Base-by-base conservation (phyloP, 2,797 vertebrate species). In the Dryobates pubescens region DNA sequence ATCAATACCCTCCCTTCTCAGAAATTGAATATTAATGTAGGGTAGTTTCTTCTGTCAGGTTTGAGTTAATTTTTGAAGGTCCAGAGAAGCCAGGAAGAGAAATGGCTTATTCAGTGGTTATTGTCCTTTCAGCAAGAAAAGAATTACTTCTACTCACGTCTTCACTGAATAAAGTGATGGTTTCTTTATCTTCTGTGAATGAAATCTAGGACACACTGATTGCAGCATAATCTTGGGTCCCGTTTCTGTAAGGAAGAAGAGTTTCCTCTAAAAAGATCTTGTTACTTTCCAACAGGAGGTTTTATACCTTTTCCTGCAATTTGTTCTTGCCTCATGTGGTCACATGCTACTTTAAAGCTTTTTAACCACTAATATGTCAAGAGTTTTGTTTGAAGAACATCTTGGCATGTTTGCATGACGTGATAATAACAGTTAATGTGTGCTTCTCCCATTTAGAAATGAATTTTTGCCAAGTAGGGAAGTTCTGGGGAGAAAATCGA, bases 301-400 rank as follows among this genome's bases (percentile, higher is more conserved):
- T 88, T 36, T 58, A 5, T 82, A 17, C 22, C 56, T 89, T 89
- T 80, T 85, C 10, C 43, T 65, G 65, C 79, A 58, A 19, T 72
- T 88, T 83, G 51, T 86, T 72, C 53, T 84, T 90, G 82, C 72
- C 70, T 87, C n/a, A 49, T 74, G n/a, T 51, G 36, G 62, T 74
- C 8, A 6, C 41, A 47, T 82, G 34, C 32, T 85, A 3, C 73
- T 87, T 67, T 23, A 71, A 69, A 71, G 32, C 19, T 80, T 70
- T 86, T 80, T 85, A 77, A 59, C 51, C 32, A 54, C 76, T 72
- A 58, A 75, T 24, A 13, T 2, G 1, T 68, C 82, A 1, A 43
- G 4, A 64, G 45, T 23, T 65, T 77, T 65, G 64, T 80, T 80
- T 93, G 90, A 85, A 70, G 62, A 82, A 24, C 38, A 14, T 45